Evolutionary conservation across 2,797 vertebrate species (phyloP), one percentile per base, ranked within the genome.

Genomic region (Myotis daubentonii): DNA sequence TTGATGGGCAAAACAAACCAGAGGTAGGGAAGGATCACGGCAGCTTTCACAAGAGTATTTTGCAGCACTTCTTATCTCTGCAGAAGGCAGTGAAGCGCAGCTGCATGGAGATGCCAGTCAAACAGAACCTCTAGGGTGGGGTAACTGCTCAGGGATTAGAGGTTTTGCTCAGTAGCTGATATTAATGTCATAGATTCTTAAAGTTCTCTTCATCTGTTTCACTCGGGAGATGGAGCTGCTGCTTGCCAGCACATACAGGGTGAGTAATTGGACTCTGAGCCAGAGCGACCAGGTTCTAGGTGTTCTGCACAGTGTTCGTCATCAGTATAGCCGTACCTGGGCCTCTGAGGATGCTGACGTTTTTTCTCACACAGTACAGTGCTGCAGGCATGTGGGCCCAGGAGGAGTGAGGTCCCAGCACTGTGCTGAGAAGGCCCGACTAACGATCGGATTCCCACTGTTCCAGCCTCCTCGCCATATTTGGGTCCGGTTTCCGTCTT

Each of bases 41-140:
- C 68, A 79, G 65, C 84, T 86, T 94, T 93, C 89, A 30, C 15
- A 62, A 71, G 51, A 93, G 57, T 76, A 10, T n/a, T 80, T 51
- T 30, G 41, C 11, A 72, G 70, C 49, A n/a, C 6, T n/a, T 89
- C 71, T 91, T 94, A 92, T 96, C 89, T 41, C 80, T 71, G 65
- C 76, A 75, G 89, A 82, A 93, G 89, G 55, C 76, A 82, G 36
- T 25, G 68, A 83, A 49, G 33, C 51, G 41, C 84, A 93, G 62
- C 16, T 28, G 49, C 86, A 71, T 84, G 55, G 38, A 53, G 74
- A 51, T 38, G 68, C 23, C 81, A 53, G 66, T 94, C 86, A 95
- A 20, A 79, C 38, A 20, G 72, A 78, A n/a, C 70, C 60, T 92
- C 53, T 6, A 86, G 68, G 79, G 66, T 79, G 62, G 66, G 68